These are phyloP conservation scores for Ceratotherium simum DNA, from an alignment of 2,113 vertebrate genomes.

Conservation along the genomic window DNA sequence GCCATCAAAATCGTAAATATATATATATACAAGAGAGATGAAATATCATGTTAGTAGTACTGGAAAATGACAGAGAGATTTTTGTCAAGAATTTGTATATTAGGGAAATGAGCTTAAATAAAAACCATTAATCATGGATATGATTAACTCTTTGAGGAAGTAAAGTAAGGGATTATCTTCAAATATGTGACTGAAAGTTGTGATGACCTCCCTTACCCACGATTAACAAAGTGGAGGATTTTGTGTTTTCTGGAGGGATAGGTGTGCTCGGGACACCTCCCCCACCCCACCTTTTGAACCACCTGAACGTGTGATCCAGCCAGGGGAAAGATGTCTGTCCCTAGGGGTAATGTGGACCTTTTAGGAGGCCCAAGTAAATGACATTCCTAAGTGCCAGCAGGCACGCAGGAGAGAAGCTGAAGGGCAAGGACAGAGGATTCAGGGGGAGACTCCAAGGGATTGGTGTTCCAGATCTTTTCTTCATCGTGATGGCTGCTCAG, in stretches of 20 bases:
- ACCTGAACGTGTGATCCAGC: neutral
- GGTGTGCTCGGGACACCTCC: neutral
- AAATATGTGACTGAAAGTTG: neutral
- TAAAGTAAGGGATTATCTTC: neutral
- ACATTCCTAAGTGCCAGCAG: neutral
- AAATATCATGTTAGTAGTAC: neutral
- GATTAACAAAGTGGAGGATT: neutral
- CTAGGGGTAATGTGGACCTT: neutral
- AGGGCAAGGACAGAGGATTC: neutral
- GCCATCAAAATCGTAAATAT: neutral
- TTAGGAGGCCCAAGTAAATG: neutral
- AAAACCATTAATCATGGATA: neutral
- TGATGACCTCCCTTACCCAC: neutral
- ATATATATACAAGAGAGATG: neutral
- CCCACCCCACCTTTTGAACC: neutral
- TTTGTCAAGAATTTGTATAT: neutral
- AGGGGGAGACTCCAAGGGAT: too few species aligned
- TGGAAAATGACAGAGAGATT: neutral
- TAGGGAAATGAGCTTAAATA: neutral
- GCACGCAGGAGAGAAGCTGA: neutral
- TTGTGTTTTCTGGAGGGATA: neutral
- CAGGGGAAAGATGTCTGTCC: neutral
- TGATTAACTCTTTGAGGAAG: neutral
- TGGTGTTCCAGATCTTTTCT: too few species aligned
- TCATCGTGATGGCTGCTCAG: too few species aligned